phyloP scores from a whole-genome alignment of 1,140 invertebrate genomes.

The Dreissena rostriformis region DNA sequence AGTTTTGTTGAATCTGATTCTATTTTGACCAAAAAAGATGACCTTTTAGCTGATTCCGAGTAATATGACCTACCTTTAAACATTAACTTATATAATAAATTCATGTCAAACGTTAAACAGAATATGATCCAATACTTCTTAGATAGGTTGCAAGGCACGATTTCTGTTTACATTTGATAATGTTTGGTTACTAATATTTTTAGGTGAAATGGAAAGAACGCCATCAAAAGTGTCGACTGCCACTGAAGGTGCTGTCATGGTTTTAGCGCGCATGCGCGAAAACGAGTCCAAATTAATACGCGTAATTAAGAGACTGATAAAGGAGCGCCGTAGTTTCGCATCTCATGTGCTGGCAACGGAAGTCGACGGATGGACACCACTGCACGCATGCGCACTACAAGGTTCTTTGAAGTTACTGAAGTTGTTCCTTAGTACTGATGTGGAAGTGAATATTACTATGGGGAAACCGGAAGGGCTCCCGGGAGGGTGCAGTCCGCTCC shows the following conservation, averaged over 20 bases:
- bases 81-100: no score
- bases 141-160: no score
- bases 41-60: no score
- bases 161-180: no score
- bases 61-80: no score
- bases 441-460: constrained; percentile 69
- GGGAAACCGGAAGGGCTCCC: constrained; percentile 72
- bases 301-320: constrained; percentile 66
- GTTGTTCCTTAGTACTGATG: constrained; percentile 61
- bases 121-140: no score
- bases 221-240: background rate
- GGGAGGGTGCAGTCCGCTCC: constrained; percentile 61
- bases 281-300: constrained; percentile 59
- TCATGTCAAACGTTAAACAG: no score
- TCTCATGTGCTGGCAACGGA: constrained; percentile 60
- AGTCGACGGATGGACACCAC: constrained; percentile 70
- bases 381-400: constrained; percentile 68
- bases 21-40: no score
- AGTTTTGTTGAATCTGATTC: no score
- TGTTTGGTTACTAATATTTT: no score
- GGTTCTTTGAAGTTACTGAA: constrained; percentile 68
- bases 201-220: no score
- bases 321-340: constrained; percentile 54
- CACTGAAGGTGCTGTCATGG: constrained; percentile 56
- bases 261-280: constrained; percentile 56